Conservation (phyloP, 1,140 invertebrate genomes). For the Colletes gigas region DNA sequence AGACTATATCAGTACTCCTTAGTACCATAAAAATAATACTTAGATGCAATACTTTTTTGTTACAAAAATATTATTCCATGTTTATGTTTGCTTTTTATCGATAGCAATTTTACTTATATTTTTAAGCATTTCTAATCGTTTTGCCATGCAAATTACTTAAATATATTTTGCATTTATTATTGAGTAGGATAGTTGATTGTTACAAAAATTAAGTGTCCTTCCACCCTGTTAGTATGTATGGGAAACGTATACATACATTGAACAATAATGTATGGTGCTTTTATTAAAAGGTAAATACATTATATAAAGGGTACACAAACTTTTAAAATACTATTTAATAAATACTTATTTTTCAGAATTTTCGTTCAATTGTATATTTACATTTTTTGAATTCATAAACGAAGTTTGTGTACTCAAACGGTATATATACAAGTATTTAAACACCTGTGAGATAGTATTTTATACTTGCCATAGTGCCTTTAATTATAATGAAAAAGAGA, state of each 20-base stretch:
- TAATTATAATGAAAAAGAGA: slow-evolving; percentile 27
- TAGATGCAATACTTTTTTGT: not conserved
- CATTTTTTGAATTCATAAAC: not conserved
- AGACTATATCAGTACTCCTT: not conserved
- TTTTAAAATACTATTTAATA: not conserved
- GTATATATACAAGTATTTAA: slow-evolving; percentile 42
- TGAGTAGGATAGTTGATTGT: slow-evolving; percentile 28
- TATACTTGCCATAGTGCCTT: slow-evolving; percentile 60
- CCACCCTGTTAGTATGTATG: slow-evolving; percentile 31
- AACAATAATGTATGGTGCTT: slow-evolving; percentile 26
- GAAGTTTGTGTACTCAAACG: not conserved
- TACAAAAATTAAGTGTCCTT: slow-evolving; percentile 41
- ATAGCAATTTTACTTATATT: slow-evolving; percentile 4
- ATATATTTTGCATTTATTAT: slow-evolving; percentile 36
- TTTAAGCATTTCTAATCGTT: slow-evolving; percentile 15
- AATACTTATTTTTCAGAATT: not conserved
- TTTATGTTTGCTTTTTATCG: not conserved
- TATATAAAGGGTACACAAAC: slow-evolving; percentile 5
- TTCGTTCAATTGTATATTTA: slow-evolving; percentile 7
- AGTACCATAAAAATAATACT: not conserved
- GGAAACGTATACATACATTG: slow-evolving; percentile 16
- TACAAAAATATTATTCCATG: not conserved
- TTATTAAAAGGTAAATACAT: slow-evolving; percentile 2
- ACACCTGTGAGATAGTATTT: slow-evolving; percentile 38
- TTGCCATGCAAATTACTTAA: slow-evolving; percentile 26